phyloP scores from a whole-genome alignment of 2,113 vertebrate species.

The Perccottus glenii region DNA sequence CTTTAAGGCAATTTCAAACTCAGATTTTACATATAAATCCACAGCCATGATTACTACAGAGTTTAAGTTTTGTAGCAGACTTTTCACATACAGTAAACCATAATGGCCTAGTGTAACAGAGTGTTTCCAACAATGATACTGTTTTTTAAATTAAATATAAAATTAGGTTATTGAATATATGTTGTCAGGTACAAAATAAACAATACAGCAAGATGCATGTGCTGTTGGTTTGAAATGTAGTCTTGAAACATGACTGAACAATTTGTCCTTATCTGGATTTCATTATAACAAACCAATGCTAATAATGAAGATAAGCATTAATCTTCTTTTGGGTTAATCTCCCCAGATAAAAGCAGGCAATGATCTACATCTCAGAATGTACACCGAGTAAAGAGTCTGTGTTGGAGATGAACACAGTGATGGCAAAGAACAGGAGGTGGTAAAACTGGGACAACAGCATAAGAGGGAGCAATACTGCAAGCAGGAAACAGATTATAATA shows the following conservation, averaged over 20 bases:
- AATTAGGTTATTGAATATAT: no score
- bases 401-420: background rate
- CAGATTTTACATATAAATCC: background rate
- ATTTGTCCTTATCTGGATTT: slow-evolving; percentile 31
- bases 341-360: slow-evolving; percentile 10
- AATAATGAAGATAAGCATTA: slow-evolving; percentile 44
- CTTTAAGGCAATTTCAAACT: no score
- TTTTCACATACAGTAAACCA: background rate
- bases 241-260: slow-evolving; percentile 17
- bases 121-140: background rate
- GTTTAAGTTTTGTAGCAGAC: no score
- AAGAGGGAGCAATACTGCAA: slow-evolving; percentile 1
- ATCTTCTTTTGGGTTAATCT: slow-evolving; percentile 46
- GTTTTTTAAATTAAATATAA: background rate
- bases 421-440: background rate
- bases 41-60: no score
- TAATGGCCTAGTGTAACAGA: background rate
- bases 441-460: slow-evolving; percentile 23
- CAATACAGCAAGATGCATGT: no score
- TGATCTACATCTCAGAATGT: slow-evolving; percentile 15
- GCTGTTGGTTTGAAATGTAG: background rate
- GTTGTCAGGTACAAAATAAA: no score
- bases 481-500: slow-evolving; percentile 62
- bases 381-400: slow-evolving; percentile 1
- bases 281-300: slow-evolving; percentile 29